A percentile compares a stretch with the other conserved stretches of the same genome.
Evolutionary conservation across 2,797 vertebrate genomes (phyloP).

Genomic region (Pantherophis alleghaniensis): DNA sequence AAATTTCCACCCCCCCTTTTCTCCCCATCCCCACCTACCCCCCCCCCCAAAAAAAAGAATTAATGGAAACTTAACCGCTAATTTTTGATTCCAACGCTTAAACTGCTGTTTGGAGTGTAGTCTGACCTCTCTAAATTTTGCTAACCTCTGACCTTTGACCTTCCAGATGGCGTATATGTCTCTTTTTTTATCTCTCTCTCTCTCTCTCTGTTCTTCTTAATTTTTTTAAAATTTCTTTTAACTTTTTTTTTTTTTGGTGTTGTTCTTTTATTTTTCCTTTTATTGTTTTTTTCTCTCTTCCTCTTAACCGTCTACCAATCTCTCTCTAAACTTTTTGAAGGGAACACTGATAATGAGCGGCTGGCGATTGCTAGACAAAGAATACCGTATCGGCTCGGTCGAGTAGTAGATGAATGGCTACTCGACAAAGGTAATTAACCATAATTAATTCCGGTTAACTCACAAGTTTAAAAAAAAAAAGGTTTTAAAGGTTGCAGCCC

Average conservation of each 20-base stretch:
- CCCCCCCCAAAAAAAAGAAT: not conserved
- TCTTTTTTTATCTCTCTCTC: conserved; percentile 18
- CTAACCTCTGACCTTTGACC: conserved; percentile 66
- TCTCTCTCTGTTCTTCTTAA: not conserved
- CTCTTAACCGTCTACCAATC: conserved; percentile 74
- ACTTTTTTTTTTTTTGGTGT: conserved; percentile 16
- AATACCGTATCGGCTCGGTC: conserved; percentile 99
- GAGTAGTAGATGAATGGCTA: conserved; percentile 99
- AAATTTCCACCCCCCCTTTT: not conserved
- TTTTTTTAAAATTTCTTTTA: not conserved
- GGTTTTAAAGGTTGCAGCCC: conserved; percentile 81
- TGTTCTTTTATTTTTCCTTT: not conserved
- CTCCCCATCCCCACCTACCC: not conserved
- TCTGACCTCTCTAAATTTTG: conserved; percentile 38
- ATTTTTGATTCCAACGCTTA: conserved; percentile 20
- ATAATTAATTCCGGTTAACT: conserved; percentile 82
- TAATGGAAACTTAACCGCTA: conserved; percentile 23
- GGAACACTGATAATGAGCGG: conserved; percentile 99
- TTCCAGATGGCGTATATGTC: conserved; percentile 60
- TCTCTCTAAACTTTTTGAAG: conserved; percentile 99
- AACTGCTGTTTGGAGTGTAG: conserved; percentile 27
- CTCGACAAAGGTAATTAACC: conserved; percentile 99
- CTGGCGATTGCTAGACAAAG: conserved; percentile 99
- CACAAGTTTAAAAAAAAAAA: conserved; percentile 34
- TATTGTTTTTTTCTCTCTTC: not conserved